These are phyloP conservation scores for Ridgeia piscesae DNA, from an alignment of 1,140 invertebrate species.

Conservation along the genomic window DNA sequence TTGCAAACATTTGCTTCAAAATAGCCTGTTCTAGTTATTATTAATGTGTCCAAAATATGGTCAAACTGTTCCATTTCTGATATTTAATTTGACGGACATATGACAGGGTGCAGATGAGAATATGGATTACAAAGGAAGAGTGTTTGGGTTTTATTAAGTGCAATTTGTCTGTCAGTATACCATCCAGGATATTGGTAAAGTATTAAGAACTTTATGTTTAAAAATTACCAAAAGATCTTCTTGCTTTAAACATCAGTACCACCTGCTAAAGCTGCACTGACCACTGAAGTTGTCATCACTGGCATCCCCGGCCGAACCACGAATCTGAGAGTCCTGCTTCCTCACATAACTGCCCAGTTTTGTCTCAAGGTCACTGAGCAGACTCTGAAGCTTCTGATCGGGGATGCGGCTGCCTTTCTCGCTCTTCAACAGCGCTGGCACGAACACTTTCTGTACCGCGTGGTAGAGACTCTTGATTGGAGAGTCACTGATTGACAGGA, in stretches of 20 bases:
- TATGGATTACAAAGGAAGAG: no score
- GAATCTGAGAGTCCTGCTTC: slow-evolving; percentile 47
- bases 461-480: slow-evolving; percentile 63
- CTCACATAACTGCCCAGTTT: slow-evolving; percentile 59
- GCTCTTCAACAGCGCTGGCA: slow-evolving; percentile 59
- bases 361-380: slow-evolving; percentile 61
- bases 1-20: no score
- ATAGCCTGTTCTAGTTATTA: no score
- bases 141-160: neutral
- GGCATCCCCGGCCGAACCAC: slow-evolving; percentile 35
- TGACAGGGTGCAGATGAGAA: no score
- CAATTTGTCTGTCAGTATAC: neutral
- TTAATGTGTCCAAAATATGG: no score
- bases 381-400: slow-evolving; percentile 62
- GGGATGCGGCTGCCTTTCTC: slow-evolving; percentile 59
- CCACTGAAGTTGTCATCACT: slow-evolving; percentile 32
- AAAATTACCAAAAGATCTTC: slow-evolving; percentile 7
- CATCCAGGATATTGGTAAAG: no score
- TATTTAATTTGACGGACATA: no score
- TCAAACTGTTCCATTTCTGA: no score
- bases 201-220: slow-evolving; percentile 6
- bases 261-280: neutral
- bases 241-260: neutral
- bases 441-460: slow-evolving; percentile 61
- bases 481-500: slow-evolving; percentile 64